Evolutionary conservation across 2,113 vertebrate genomes (phyloP), one percentile per base, ranked within the genome.

Genomic region (Grammomys dolichurus): DNA sequence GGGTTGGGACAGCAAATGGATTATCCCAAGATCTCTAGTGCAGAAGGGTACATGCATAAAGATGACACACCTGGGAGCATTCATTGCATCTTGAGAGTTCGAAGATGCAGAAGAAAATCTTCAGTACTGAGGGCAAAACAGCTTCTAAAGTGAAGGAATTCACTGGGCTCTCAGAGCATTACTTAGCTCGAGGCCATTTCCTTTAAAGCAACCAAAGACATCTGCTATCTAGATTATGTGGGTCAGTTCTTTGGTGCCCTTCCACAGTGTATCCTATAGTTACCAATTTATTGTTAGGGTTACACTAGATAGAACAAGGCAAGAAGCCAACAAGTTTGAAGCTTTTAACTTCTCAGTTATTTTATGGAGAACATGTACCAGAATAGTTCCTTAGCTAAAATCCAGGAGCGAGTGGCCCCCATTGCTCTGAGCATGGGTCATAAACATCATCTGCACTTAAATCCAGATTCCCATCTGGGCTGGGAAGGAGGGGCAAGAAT

Each of bases 191-290:
- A 77, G 73, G 78, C 91, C 85, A 93, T 69, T 87, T 69, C 88
- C 70, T 95, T 81, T 73, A 93, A 96, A 89, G 63, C 89, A 95
- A 94, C 82, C 75, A 20, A 90, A 94, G 94, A 97, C 97, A 97
- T 97, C 96, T 97, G 93, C 94, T 97, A 95, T 96, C 91, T 94
- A 94, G 93, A 97, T 98, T 97, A 95, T 65, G 81, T 73, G 80
- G 96, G 96, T 97, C 96, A 96, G 77, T 96, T 97, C 93, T 96
- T 96, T 88, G 85, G 80, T 96, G 94, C 95, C 96, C 93, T 97
- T 95, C 91, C 94, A 94, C 20, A 24, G 65, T 77, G 95, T 93
- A 88, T 92, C 70, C 85, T 95, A 96, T 78, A 91, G 96, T 95
- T 96, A 95, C 95, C 89, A 5, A 96, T 96, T 94, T 96, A 97